phyloP scores from a whole-genome alignment of 2,888 invertebrate species.

The Clivina fossor region DNA sequence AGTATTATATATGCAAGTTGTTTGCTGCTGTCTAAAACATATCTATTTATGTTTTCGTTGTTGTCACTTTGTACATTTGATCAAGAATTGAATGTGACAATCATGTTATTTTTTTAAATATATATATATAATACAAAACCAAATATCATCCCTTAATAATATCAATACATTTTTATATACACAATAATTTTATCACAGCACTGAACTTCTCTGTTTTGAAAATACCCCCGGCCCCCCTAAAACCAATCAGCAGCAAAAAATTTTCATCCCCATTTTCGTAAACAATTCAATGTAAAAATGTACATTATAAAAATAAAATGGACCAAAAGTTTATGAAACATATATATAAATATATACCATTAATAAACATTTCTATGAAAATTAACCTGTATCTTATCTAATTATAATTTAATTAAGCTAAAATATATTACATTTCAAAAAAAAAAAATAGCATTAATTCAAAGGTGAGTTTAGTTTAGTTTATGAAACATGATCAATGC shows the following conservation, averaged over 20 bases:
- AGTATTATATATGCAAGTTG: constrained; percentile 7
- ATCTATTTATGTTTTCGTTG: constrained; percentile 12
- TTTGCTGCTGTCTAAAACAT: constrained; percentile 17
- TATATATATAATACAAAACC: constrained; percentile 1
- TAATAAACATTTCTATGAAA: constrained; percentile 31
- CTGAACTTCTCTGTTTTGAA: constrained; percentile 23
- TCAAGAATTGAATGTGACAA: constrained; percentile 33
- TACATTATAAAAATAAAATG: constrained; percentile 33
- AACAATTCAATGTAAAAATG: constrained; percentile 33
- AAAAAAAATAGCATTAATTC: too few relatives aligned
- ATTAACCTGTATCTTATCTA: constrained; percentile 5
- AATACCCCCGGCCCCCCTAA: constrained; percentile 12
- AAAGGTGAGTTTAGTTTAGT: too few relatives aligned
- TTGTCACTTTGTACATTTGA: constrained; percentile 13
- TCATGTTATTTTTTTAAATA: constrained; percentile 6
- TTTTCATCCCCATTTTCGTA: constrained; percentile 24
- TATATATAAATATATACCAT: too few relatives aligned
- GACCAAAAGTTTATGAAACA: constrained; percentile 32
- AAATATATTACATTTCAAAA: too few relatives aligned
- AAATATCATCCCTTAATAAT: constrained; percentile 8
- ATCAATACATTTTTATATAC: constrained; percentile 18
- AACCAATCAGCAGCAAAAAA: constrained; percentile 13
- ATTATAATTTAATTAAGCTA: background rate
- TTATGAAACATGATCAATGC: too few relatives aligned
- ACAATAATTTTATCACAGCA: constrained; percentile 31